Percentiles rank a stretch among this genome's conserved stretches.
These are phyloP conservation scores for Florisuga fusca DNA, from an alignment of 2,797 vertebrate species.

Conservation along the genomic window DNA sequence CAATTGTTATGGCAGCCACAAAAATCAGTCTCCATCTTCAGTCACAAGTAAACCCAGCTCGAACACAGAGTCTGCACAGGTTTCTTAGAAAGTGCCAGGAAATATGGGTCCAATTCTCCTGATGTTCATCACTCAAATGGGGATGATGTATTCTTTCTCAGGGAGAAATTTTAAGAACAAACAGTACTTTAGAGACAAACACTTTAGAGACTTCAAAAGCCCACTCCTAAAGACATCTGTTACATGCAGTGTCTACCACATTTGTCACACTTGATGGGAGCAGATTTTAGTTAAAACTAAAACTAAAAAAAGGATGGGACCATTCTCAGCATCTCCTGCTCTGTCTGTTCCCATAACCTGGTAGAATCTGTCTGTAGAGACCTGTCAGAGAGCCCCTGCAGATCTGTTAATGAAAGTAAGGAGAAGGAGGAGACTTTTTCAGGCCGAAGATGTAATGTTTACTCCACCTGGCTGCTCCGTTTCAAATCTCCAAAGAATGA, in stretches of 20 bases:
- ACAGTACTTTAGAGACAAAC: conserved; percentile 23
- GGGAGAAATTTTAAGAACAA: conserved; percentile 52
- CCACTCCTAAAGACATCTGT: conserved; percentile 57
- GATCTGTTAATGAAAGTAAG: not conserved
- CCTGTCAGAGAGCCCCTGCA: not conserved
- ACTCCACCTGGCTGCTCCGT: not conserved
- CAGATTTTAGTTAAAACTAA: conserved; percentile 15
- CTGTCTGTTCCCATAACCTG: not conserved
- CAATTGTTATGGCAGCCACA: conserved; percentile 76
- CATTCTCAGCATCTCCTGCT: not conserved
- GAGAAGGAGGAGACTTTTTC: not conserved
- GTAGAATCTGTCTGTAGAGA: not conserved
- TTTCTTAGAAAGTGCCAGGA: conserved; percentile 45
- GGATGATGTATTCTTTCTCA: conserved; percentile 59
- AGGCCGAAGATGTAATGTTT: not conserved
- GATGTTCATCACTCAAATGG: conserved; percentile 24
- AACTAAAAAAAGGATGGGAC: not conserved
- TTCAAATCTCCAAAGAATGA: not conserved
- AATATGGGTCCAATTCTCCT: conserved; percentile 25
- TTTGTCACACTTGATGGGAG: conserved; percentile 50
- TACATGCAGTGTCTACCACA: conserved; percentile 48
- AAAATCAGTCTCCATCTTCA: conserved; percentile 75
- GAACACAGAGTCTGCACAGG: not conserved
- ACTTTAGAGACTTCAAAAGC: conserved; percentile 49
- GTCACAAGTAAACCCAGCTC: conserved; percentile 51